Base-by-base conservation (phyloP, 2,797 vertebrate species). In the Hippopotamyrus pictus region DNA sequence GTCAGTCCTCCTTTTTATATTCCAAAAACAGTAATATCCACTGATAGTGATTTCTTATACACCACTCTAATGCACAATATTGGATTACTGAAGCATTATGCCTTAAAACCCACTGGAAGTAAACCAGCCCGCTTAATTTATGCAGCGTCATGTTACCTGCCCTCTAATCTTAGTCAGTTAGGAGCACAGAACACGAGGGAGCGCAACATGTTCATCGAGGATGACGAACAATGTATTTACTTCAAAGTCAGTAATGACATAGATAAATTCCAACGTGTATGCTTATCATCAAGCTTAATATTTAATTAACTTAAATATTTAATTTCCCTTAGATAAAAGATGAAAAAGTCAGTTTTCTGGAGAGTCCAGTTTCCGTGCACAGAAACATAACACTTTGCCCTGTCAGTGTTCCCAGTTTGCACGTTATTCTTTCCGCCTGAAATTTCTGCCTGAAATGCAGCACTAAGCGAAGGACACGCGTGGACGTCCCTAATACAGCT, bases 61-160 rank as follows among this genome's bases (percentile, higher is more conserved):
- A 95, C 92, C 92, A 91, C 90, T 92, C 93, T 94, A 94, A 95
- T 95, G 96, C 94, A 93, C 93, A 93, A 92, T 91, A 90, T 95
- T 92, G 88, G 93, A 95, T 96, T 95, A 95, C 91, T 1, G 84
- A 88, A 93, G 92, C 95, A 95, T 96, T 94, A 95, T 93, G 93
- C 94, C 50, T 87, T 93, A 92, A 93, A 94, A 94, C 93, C 93
- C 91, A 93, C 92, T 93, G 92, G 92, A 94, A 91, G 93, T 89
- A 89, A 89, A 92, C 92, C 92, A 91, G 90, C 90, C 91, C 91
- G 79, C 89, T 93, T 94, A 85, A 95, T 95, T 95, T 93, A 93
- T 93, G 92, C 91, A 91, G 94, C 93, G 95, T 96, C 92, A 5
- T 92, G 93, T 96, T 96, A 95, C 95, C 93, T 90, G 89, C 92